Evolutionary conservation across 2,113 vertebrate species (phyloP).

Genomic region (Abramis brama): DNA sequence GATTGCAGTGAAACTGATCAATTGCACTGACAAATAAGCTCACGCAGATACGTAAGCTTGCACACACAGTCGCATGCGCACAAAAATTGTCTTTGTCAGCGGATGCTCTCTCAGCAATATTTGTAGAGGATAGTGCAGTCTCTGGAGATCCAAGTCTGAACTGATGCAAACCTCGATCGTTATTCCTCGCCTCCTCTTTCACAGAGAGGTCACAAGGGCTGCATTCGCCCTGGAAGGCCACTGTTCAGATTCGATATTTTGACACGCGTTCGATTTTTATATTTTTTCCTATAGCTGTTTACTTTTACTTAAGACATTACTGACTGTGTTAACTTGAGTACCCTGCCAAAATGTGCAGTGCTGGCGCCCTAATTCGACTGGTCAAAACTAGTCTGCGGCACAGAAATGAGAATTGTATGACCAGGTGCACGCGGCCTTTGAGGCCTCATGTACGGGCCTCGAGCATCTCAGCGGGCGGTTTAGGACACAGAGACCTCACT

Average conservation of each 20-base stretch:
- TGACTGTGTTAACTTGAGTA: not conserved
- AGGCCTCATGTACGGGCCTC: not conserved
- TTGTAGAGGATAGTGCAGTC: constrained; percentile 49
- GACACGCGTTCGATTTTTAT: not conserved
- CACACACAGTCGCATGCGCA: not conserved
- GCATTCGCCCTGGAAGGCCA: not conserved
- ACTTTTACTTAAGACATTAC: not conserved
- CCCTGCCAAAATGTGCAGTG: not conserved
- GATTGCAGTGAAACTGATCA: not conserved
- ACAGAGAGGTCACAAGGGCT: not conserved
- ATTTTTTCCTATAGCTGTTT: not conserved
- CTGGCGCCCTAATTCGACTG: not conserved
- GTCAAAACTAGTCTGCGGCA: not conserved
- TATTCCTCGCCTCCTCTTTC: not conserved
- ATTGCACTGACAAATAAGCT: not conserved
- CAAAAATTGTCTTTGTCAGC: constrained; percentile 38
- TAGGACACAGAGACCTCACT: constrained; percentile 36
- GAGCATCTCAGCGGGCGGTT: not conserved
- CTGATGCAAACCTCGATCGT: constrained; percentile 19
- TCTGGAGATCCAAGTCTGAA: constrained; percentile 48
- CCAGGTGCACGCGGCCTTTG: not conserved
- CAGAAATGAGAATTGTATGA: not conserved
- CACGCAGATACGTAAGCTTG: not conserved
- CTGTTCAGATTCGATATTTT: not conserved
- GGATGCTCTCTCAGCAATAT: constrained; percentile 52